Evolutionary conservation across 2,797 vertebrate species (phyloP), one percentile per base, ranked within the genome.

Genomic region (Ispidina lecontei): DNA sequence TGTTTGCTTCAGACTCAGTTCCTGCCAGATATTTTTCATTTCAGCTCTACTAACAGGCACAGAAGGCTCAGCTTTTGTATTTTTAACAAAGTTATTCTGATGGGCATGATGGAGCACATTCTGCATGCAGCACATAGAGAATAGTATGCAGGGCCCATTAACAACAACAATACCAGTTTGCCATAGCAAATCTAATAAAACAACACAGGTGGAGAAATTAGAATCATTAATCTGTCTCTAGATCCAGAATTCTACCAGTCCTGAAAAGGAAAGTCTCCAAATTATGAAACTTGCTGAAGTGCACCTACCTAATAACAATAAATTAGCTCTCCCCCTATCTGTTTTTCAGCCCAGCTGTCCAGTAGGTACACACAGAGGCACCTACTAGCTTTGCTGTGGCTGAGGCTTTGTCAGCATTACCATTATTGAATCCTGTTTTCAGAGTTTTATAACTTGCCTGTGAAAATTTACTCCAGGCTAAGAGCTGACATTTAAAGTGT

Each of bases 371-470:
- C 74, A 83, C 21, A 35, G 26, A 72, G 49, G 73, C 55, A 74
- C 54, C 74, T 62, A 33, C 58, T 10, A 33, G 44, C 62, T 63
- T 47, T 87, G 46, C 80, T 90, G 56, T 0, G 6, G 75, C 77
- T 62, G 14, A 84, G 75, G 49, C 62, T 95, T 94, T 95, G 73
- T 89, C 84, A 93, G 91, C 91, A 88, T 95, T 82, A 65, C 55
- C 70, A 44, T 94, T 94, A 96, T 91, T 94, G 93, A 95, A 96
- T 88, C 78, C 70, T 59, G n/a, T 84, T 95, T 92, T 89, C 87
- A 78, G 78, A 85, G 72, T 62, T 95, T 90, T 84, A 89, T 81
- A 93, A 90, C 79, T 87, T 84, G 82, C 70, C 92, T 17, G n/a
- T 54, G 77, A 90, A 92, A 96, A 92, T 94, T 95, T 90, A 76